Conservation (phyloP, 2,888 invertebrate genomes). For the Seladonia tumulorum region DNA sequence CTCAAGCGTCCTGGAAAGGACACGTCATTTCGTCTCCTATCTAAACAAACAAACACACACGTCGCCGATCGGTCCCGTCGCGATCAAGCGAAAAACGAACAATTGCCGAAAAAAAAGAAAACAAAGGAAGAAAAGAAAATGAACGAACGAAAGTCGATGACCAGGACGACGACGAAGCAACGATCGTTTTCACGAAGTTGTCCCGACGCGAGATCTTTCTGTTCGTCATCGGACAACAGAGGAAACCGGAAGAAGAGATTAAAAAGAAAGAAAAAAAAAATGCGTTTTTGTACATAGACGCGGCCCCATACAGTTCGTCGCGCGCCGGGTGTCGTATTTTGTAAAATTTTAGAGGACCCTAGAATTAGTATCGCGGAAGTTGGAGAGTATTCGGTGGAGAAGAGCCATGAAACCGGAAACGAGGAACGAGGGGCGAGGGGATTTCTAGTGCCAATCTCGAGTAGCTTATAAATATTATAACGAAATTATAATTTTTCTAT, state of each 20-base stretch:
- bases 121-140: background rate
- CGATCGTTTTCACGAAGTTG: background rate
- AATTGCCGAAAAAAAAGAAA: constrained; percentile 1
- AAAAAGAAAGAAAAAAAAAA: background rate
- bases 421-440: constrained; percentile 1
- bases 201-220: background rate
- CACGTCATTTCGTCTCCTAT: constrained; percentile 41
- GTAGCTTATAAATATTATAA: constrained; percentile 67
- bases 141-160: background rate
- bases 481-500: constrained; percentile 65
- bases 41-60: constrained; percentile 14
- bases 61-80: constrained; percentile 47
- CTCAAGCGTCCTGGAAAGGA: constrained; percentile 47
- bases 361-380: constrained; percentile 28
- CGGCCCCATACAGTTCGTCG: constrained; percentile 18
- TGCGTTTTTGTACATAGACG: constrained; percentile 54
- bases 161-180: background rate
- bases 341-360: constrained; percentile 51
- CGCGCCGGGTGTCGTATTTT: constrained; percentile 49
- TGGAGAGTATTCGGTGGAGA: background rate
- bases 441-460: constrained; percentile 64
- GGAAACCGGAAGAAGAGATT: background rate
- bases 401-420: background rate
- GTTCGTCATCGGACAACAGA: background rate
- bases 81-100: constrained; percentile 22